Base-by-base conservation (phyloP, 2,797 vertebrate species). In the Myotis vivesi region DNA sequence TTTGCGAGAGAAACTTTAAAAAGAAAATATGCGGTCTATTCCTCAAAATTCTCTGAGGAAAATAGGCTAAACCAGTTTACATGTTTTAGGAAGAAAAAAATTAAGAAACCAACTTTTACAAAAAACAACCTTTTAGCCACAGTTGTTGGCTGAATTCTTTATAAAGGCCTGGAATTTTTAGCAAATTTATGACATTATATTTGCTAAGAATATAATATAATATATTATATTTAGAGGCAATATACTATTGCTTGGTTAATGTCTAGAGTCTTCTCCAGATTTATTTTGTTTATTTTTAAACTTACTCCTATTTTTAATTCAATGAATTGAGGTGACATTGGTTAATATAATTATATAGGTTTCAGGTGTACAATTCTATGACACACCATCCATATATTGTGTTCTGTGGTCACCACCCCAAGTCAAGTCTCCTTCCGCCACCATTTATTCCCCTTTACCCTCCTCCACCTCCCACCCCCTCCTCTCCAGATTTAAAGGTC, bases 61-160 rank as follows among this genome's bases (percentile, higher is more conserved):
- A 91, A 71, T 9, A 76, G 49, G 51, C 73, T 91, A 41, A 89
- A 91, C 89, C 3, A 28, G 5, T 83, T 92, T 44, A 71, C 20
- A 22, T 91, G 82, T 83, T 89, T 23, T 38, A 33, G 44, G 28
- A 95, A 84, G 57, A 59, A 89, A 90, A 95, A 25, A 87, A 53
- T 38, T 8, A 79, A 51, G 2, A 88, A 75, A 49, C 33, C 41
- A 13, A 71, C 17, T 33, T 17, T 9, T 22, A 55, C 12, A 10
- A 36, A 82, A n/a, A n/a, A 72, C 17, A 41, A 49, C 36, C 51
- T 11, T 33, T 59, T 46, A 62, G 15, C 41, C 20, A 13, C 19
- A 49, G 7, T 72, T n/a, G 10, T 51, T 36, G 23, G 69, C 33
- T 46, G 59, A 92, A 80, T 51, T 92, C 59, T 72, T 81, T 71